A percentile compares a stretch with the other conserved stretches of the same genome.
Conservation (phyloP, 2,888 invertebrate genomes). For the Gymnosoma rotundatum region DNA sequence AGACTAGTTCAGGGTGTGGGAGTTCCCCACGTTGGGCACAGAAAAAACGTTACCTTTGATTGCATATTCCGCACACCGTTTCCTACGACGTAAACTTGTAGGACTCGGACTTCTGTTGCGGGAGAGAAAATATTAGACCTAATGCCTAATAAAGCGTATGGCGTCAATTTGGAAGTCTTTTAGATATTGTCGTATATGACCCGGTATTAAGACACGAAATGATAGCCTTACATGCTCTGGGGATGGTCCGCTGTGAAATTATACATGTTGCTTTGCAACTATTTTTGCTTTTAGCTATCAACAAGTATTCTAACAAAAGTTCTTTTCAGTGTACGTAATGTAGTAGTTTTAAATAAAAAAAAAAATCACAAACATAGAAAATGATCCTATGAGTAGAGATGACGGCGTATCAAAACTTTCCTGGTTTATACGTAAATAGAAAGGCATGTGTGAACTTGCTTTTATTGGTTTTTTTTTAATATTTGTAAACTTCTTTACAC, state of each 20-base stretch:
- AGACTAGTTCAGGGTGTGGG: too few species aligned
- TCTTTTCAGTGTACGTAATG: constrained; percentile 72
- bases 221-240: constrained; percentile 76
- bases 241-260: constrained; percentile 78
- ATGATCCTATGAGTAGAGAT: constrained; percentile 78
- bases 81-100: too few species aligned
- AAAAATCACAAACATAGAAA: constrained; percentile 81
- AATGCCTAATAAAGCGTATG: constrained; percentile 75
- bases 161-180: constrained; percentile 79
- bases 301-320: neutral
- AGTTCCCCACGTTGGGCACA: too few species aligned
- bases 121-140: too few species aligned
- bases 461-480: constrained; percentile 12
- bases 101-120: too few species aligned
- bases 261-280: constrained; percentile 74
- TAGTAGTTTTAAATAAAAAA: constrained; percentile 79
- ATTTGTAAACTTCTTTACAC: constrained; percentile 10
- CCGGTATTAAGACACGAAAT: constrained; percentile 74
- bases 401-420: constrained; percentile 79
- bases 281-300: neutral
- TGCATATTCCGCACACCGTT: too few species aligned
- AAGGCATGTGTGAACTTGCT: constrained; percentile 68
- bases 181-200: constrained; percentile 77
- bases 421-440: constrained; percentile 70
- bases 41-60: too few species aligned